A percentile compares a stretch with the other conserved stretches of the same genome.
Conservation (phyloP, 2,113 vertebrate species). For the Loxodonta africana region DNA sequence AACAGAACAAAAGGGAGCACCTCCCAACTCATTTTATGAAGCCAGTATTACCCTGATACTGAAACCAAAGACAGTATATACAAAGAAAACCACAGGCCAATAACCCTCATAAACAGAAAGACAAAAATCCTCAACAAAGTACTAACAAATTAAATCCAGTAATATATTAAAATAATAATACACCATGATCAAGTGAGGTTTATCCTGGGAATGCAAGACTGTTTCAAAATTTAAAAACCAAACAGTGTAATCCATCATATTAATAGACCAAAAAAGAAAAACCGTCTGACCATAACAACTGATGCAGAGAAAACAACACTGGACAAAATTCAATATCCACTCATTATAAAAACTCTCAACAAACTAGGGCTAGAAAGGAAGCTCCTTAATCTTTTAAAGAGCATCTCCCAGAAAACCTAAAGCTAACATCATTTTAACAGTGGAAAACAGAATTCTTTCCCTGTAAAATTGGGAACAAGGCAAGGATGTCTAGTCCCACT, state of each 20-base stretch:
- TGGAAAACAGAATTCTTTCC: background rate
- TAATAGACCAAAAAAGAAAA: background rate
- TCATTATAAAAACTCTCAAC: background rate
- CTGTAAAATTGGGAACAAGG: background rate
- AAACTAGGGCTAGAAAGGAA: too few species aligned
- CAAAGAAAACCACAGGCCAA: slow-evolving; percentile 44
- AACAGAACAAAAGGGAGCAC: background rate
- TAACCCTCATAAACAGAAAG: background rate
- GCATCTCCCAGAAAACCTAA: background rate
- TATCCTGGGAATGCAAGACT: too few species aligned
- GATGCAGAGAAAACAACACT: background rate
- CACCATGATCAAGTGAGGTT: too few species aligned
- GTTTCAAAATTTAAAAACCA: background rate
- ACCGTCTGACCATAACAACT: background rate
- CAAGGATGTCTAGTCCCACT: too few species aligned
- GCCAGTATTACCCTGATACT: background rate
- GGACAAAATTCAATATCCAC: background rate
- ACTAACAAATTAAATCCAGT: background rate
- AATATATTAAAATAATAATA: slow-evolving; percentile 24
- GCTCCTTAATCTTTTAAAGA: background rate
- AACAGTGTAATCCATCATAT: background rate
- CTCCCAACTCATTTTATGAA: background rate
- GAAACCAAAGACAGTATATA: background rate
- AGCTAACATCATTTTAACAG: background rate
- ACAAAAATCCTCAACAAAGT: background rate